phyloP scores from a whole-genome alignment of 2,888 invertebrate species.

The Diogma glabrata region DNA sequence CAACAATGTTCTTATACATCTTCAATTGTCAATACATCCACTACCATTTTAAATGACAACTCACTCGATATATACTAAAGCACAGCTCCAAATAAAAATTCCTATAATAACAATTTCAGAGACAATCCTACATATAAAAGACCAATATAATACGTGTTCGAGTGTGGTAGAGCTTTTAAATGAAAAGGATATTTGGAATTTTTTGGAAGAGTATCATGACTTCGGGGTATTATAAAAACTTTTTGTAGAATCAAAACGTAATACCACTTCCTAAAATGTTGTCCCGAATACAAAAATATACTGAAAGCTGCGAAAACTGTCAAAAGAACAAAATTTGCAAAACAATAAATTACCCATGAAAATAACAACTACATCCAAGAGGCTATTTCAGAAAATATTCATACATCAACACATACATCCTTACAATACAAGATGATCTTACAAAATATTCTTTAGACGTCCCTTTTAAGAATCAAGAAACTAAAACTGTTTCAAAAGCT shows the following conservation, averaged over 20 bases:
- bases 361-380: neutral
- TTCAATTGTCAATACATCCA: too few species aligned
- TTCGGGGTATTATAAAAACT: neutral
- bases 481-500: slow-evolving; percentile 22
- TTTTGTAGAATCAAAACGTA: neutral
- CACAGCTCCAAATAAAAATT: neutral
- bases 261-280: neutral
- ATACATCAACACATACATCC: slow-evolving; percentile 1
- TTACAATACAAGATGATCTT: slow-evolving; percentile 27
- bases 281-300: neutral
- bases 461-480: slow-evolving; percentile 24
- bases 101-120: neutral
- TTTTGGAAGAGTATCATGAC: too few species aligned
- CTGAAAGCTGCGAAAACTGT: neutral
- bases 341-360: neutral
- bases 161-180: neutral
- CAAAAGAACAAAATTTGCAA: neutral
- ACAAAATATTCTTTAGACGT: slow-evolving; percentile 26
- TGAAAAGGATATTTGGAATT: too few species aligned
- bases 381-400: too few species aligned
- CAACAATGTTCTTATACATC: neutral
- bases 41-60: too few species aligned
- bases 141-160: neutral
- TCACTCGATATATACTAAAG: neutral
- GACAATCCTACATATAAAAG: neutral